Percentiles rank a stretch among this genome's conserved stretches.
phyloP scores from a whole-genome alignment of 2,888 invertebrate genomes.

The Lysandra coridon region DNA sequence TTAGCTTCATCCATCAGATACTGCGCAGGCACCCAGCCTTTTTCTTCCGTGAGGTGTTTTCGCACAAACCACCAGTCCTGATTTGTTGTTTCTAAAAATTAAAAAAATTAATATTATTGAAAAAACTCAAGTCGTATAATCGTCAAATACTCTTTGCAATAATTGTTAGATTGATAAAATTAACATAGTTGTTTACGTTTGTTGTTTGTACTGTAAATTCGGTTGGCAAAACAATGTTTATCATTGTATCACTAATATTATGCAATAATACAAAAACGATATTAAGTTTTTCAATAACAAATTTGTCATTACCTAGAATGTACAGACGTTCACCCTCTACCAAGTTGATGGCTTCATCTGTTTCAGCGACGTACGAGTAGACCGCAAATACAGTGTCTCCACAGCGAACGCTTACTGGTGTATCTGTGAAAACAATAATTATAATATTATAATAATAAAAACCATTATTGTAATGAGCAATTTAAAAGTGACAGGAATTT shows the following conservation, averaged over 20 bases:
- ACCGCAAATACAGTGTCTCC: constrained; percentile 91
- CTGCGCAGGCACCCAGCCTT: constrained; percentile 96
- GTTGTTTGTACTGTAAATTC: too few relatives aligned
- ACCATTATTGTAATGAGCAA: neutral
- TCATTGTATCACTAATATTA: neutral
- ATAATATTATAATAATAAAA: neutral
- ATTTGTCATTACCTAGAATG: constrained; percentile 82
- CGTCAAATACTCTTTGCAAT: neutral
- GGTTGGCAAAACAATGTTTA: neutral
- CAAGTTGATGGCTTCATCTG: constrained; percentile 91
- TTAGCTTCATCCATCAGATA: constrained; percentile 90
- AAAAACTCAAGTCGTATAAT: neutral
- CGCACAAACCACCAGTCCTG: constrained; percentile 96
- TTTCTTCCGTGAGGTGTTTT: constrained; percentile 93
- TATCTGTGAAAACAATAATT: constrained; percentile 50
- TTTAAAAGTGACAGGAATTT: too few relatives aligned
- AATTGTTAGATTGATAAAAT: neutral
- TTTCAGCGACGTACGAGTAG: constrained; percentile 92
- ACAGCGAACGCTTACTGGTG: constrained; percentile 80
- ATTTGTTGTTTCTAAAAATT: constrained; percentile 84
- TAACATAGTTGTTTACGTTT: too few relatives aligned
- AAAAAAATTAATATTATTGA: neutral
- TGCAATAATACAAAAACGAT: too few relatives aligned
- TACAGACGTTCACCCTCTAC: constrained; percentile 95
- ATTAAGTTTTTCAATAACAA: too few relatives aligned